A percentile compares a stretch with the other conserved stretches of the same genome.
These are phyloP conservation scores for Zaprionus camerounensis DNA, from an alignment of 1,140 invertebrate species.

Conservation along the genomic window DNA sequence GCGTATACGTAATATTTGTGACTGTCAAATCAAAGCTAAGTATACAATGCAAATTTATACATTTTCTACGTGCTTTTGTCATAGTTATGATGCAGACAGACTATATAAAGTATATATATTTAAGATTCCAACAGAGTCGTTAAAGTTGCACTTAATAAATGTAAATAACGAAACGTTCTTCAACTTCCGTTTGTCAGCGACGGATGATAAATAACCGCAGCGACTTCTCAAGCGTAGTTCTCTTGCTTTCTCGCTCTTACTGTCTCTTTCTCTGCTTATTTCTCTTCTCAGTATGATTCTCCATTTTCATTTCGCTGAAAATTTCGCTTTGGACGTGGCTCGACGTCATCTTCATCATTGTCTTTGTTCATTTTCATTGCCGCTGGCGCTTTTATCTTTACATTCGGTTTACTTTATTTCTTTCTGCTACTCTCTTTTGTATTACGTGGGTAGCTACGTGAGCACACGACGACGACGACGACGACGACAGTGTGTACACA, in stretches of 20 bases:
- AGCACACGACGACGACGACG: conserved; percentile 6
- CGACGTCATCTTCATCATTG: conserved; percentile 58
- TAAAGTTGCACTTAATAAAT: conserved; percentile 25
- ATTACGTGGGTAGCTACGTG: conserved; percentile 49
- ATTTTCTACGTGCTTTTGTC: not conserved
- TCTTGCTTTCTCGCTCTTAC: conserved; percentile 5
- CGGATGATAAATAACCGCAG: conserved; percentile 30
- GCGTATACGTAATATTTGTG: conserved; percentile 35
- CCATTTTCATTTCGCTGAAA: conserved; percentile 38
- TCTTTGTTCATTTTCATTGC: conserved; percentile 63
- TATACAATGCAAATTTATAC: conserved; percentile 5
- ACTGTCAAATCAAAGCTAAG: conserved; percentile 8
- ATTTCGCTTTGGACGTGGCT: conserved; percentile 25
- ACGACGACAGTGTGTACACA: conserved; percentile 10
- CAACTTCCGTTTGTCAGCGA: conserved; percentile 22
- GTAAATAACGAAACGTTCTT: conserved; percentile 32
- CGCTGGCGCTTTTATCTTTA: conserved; percentile 73
- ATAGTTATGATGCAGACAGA: not conserved
- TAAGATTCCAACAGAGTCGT: not conserved
- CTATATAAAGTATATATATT: conserved; percentile 1
- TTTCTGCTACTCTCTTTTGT: conserved; percentile 52
- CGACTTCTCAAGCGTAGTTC: not conserved
- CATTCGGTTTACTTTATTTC: conserved; percentile 77
- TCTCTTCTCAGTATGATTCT: conserved; percentile 28
- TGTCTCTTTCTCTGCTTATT: conserved; percentile 11